Evolutionary conservation across 2,888 invertebrate genomes (phyloP).

Genomic region (Polia nebulosa): DNA sequence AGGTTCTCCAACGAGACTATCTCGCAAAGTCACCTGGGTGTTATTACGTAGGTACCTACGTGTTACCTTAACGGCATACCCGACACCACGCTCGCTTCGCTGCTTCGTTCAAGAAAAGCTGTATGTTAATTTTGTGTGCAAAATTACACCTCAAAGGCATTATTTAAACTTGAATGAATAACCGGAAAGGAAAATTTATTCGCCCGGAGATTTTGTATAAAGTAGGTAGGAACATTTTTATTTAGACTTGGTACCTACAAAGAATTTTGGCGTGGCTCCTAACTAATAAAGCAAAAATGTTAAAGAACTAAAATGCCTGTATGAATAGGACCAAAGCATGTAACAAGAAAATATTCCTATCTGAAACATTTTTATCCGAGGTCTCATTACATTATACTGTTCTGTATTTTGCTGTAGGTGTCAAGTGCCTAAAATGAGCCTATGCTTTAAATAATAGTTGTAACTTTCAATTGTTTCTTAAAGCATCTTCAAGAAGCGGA

Average conservation of each 20-base stretch:
- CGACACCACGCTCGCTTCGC: slow-evolving; percentile 53
- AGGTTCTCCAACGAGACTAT: slow-evolving; percentile 24
- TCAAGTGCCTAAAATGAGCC: neutral
- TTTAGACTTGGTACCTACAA: slow-evolving; percentile 2
- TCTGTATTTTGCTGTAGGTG: neutral
- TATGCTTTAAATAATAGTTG: neutral
- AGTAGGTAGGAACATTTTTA: slow-evolving; percentile 6
- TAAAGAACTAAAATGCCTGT: neutral
- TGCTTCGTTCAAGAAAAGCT: slow-evolving; percentile 47
- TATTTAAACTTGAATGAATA: slow-evolving; percentile 55
- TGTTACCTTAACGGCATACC: slow-evolving; percentile 38
- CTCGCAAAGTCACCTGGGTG: slow-evolving; percentile 34
- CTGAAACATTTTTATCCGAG: neutral
- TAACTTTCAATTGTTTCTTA: neutral
- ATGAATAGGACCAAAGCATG: neutral
- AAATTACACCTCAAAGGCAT: slow-evolving; percentile 55
- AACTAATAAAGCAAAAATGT: neutral
- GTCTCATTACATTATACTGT: neutral
- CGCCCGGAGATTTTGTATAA: slow-evolving; percentile 28
- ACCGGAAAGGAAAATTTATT: slow-evolving; percentile 47
- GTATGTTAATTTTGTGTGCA: slow-evolving; percentile 54
- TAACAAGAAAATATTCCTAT: neutral
- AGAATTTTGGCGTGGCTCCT: neutral
- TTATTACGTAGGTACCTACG: slow-evolving; percentile 24
- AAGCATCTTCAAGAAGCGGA: slow-evolving; percentile 12